A percentile compares a stretch with the other conserved stretches of the same genome.
These are phyloP conservation scores for Trachops cirrhosus DNA, from an alignment of 2,797 vertebrate genomes.

Conservation along the genomic window DNA sequence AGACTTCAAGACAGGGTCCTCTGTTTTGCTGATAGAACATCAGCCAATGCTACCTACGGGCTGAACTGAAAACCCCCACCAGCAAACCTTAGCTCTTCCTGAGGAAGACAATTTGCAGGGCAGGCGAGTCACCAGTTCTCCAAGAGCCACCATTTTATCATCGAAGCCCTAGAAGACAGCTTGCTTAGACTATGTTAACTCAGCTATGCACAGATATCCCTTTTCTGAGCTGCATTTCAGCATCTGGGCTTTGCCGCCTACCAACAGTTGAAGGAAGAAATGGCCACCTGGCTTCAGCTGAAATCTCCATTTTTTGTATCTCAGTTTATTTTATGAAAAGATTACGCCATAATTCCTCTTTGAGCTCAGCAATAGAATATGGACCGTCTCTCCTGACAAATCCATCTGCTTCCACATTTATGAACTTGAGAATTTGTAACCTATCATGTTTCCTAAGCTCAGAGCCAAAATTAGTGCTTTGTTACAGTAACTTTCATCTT, in stretches of 20 bases:
- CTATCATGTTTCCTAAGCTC: slow-evolving; percentile 51
- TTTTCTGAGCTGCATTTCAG: not conserved
- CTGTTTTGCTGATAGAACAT: not conserved
- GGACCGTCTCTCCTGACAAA: not conserved
- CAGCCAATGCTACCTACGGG: not conserved
- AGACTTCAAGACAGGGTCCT: not conserved
- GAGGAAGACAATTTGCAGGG: not conserved
- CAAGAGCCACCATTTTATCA: not conserved
- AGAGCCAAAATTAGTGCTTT: slow-evolving; percentile 65
- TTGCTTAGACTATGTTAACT: not conserved
- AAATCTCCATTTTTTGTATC: not conserved
- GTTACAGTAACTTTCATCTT: slow-evolving; percentile 36
- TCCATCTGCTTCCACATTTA: slow-evolving; percentile 11
- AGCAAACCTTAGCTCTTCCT: not conserved
- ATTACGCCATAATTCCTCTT: not conserved
- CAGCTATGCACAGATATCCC: not conserved
- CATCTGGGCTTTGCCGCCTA: not conserved
- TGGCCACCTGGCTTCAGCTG: not conserved
- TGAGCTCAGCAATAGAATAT: slow-evolving; percentile 19
- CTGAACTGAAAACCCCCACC: not conserved
- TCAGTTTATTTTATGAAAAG: not conserved
- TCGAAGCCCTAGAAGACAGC: not conserved
- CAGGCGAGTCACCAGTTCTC: not conserved
- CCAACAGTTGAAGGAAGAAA: not conserved
- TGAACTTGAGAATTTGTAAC: slow-evolving; percentile 20